Conservation (phyloP, 2,888 invertebrate genomes). For the Philaethria dido region DNA sequence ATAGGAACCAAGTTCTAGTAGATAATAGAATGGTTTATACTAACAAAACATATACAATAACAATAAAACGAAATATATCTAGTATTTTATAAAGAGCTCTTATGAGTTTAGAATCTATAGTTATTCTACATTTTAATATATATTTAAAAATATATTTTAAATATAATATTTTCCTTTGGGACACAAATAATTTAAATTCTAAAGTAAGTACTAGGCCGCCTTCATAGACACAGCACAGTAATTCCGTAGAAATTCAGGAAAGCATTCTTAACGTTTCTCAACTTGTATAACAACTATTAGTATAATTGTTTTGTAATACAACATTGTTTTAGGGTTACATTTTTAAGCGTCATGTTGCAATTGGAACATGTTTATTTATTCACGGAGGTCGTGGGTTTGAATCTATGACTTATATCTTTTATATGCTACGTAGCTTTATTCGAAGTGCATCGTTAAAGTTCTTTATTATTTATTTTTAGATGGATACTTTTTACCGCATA, state of each 20-base stretch:
- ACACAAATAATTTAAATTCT: slow-evolving; percentile 1
- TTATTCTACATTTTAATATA: neutral
- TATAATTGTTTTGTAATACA: neutral
- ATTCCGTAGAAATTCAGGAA: slow-evolving; percentile 13
- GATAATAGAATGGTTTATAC: too few relatives aligned
- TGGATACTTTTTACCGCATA: too few relatives aligned
- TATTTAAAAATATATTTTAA: neutral
- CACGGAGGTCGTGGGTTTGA: neutral
- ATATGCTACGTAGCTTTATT: neutral
- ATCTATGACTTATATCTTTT: too few relatives aligned
- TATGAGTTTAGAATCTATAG: neutral
- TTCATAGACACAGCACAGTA: neutral
- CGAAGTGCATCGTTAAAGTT: too few relatives aligned
- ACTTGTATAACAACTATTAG: slow-evolving; percentile 4
- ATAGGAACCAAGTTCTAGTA: too few relatives aligned
- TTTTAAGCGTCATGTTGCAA: neutral
- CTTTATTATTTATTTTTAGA: too few relatives aligned
- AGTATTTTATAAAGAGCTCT: neutral
- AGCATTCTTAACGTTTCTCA: slow-evolving; percentile 13
- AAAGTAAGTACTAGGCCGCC: neutral
- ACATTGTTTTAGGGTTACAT: neutral
- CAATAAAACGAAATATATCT: too few relatives aligned
- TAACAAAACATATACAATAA: too few relatives aligned
- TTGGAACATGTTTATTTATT: neutral
- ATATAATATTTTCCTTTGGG: neutral